Evolutionary conservation across 2,888 invertebrate genomes (phyloP).

Genomic region (Eupelmus urozonus): DNA sequence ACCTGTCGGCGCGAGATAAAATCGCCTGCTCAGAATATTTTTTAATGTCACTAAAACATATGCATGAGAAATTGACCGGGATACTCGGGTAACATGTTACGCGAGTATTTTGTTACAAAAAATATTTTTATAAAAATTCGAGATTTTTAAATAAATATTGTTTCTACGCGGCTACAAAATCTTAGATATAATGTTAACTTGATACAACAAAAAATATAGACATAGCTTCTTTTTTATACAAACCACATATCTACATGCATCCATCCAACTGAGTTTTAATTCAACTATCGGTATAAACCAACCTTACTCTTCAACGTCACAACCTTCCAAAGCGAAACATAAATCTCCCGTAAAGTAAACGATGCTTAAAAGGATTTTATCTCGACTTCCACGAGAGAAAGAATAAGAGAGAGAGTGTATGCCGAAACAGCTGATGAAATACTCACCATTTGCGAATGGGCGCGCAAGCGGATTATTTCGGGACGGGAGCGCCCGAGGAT

Average conservation of each 20-base stretch:
- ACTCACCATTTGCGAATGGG: not conserved
- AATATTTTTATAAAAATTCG: not conserved
- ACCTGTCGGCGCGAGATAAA: no score
- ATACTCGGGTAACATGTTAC: conserved; percentile 1
- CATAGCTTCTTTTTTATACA: not conserved
- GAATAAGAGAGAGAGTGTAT: not conserved
- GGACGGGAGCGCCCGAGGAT: conserved; percentile 60
- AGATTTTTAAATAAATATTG: not conserved
- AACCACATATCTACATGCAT: not conserved
- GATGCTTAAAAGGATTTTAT: no score
- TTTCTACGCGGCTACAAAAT: not conserved
- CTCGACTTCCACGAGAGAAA: no score
- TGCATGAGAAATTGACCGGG: not conserved
- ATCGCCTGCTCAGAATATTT: no score
- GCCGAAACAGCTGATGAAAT: conserved; percentile 61
- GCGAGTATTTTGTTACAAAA: conserved; percentile 12
- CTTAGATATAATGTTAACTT: no score
- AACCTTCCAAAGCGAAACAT: no score
- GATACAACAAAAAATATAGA: no score
- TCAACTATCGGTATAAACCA: no score
- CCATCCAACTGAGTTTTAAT: no score
- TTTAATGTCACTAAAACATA: no score
- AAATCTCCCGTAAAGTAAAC: no score
- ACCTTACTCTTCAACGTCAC: no score
- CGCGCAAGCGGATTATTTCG: conserved; percentile 63